These are phyloP conservation scores for Drosophila seclusa DNA, from an alignment of 2,888 invertebrate species.

Conservation along the genomic window DNA sequence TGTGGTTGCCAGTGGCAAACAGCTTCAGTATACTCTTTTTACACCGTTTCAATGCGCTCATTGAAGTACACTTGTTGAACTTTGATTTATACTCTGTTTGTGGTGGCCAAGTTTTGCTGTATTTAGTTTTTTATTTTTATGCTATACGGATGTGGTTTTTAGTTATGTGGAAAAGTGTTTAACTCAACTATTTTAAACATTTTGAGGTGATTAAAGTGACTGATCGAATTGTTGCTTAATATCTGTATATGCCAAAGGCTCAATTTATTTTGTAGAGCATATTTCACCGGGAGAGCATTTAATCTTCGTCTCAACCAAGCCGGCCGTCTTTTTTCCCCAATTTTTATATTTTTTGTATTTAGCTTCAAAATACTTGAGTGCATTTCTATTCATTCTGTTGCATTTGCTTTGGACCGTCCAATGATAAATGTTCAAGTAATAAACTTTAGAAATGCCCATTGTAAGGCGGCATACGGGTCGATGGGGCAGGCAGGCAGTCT, in stretches of 20 bases:
- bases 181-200: not conserved
- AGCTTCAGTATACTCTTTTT: not conserved
- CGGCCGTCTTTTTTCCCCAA: not conserved
- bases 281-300: slow-evolving; percentile 20
- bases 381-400: slow-evolving; percentile 55
- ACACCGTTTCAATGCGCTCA: not conserved
- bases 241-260: not conserved
- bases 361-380: slow-evolving; percentile 49
- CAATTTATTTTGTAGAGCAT: not conserved
- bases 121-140: slow-evolving; percentile 8
- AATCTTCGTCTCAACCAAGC: not conserved
- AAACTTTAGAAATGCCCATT: slow-evolving; percentile 74
- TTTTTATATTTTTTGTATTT: slow-evolving; percentile 22
- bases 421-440: slow-evolving; percentile 71
- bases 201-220: not conserved
- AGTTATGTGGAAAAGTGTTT: not conserved
- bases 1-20: not conserved
- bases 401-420: slow-evolving; percentile 47
- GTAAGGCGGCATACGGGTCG: not conserved
- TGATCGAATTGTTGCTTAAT: not conserved
- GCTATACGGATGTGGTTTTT: not conserved
- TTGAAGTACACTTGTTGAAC: slow-evolving; percentile 44
- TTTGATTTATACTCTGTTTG: slow-evolving; percentile 55
- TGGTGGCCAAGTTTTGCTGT: slow-evolving; percentile 27
- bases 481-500: not conserved